These are phyloP conservation scores for Borostomias antarcticus DNA, from an alignment of 2,797 vertebrate genomes.

Conservation along the genomic window DNA sequence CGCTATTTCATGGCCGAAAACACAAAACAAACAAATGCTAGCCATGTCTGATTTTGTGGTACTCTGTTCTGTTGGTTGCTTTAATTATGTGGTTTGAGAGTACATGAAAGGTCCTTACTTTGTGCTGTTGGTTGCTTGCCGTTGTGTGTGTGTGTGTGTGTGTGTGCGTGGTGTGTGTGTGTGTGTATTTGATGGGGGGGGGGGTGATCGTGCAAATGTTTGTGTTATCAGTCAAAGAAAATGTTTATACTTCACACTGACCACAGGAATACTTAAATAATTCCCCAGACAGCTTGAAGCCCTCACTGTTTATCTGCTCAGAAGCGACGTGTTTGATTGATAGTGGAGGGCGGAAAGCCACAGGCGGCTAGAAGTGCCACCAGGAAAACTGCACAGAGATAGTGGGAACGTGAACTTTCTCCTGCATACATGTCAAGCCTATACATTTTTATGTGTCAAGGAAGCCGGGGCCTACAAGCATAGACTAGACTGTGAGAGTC, in stretches of 20 bases:
- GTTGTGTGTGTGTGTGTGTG: conserved; percentile 17
- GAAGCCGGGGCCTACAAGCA: background rate
- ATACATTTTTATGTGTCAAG: conserved; percentile 12
- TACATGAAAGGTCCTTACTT: background rate
- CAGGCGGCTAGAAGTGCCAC: conserved; percentile 53
- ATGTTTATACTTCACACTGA: conserved; percentile 61
- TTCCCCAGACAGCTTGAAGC: conserved; percentile 57
- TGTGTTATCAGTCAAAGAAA: conserved; percentile 76
- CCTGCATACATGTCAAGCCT: conserved; percentile 24
- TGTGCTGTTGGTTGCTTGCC: conserved; percentile 17
- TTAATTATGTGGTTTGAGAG: conserved; percentile 13
- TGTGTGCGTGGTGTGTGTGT: conserved; percentile 12
- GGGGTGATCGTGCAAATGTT: conserved; percentile 48
- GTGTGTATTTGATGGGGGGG: conserved; percentile 14
- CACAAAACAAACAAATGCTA: background rate
- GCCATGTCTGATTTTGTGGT: background rate
- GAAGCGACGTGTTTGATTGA: conserved; percentile 63
- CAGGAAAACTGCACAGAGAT: conserved; percentile 49
- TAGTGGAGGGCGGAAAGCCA: conserved; percentile 34
- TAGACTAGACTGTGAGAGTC: conserved; percentile 22
- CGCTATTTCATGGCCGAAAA: background rate
- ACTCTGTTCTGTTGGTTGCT: background rate
- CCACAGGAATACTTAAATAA: conserved; percentile 58
- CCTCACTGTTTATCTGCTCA: conserved; percentile 59
- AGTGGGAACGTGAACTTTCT: conserved; percentile 40